Percentiles rank a stretch among this genome's conserved stretches.
Evolutionary conservation across 2,888 invertebrate species (phyloP).

Genomic region (Diaphora mendica): DNA sequence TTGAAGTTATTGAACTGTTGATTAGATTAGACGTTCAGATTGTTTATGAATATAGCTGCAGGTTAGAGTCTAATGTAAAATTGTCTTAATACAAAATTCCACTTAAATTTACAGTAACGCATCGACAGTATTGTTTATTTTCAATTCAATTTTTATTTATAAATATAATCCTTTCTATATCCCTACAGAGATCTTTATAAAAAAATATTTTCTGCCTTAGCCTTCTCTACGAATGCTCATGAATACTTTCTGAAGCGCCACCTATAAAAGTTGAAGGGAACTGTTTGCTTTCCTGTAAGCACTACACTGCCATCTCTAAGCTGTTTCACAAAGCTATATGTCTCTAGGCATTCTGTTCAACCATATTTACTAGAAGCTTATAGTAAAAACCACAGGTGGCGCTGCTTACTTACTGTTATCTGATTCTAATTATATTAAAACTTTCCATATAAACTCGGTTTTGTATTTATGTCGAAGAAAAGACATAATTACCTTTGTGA

Average conservation of each 20-base stretch:
- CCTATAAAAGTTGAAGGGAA: background rate
- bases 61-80: background rate
- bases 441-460: too few relatives aligned
- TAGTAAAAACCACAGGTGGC: background rate
- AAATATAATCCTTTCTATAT: background rate
- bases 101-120: background rate
- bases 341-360: too few relatives aligned
- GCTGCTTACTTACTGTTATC: background rate
- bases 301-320: background rate
- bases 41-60: background rate
- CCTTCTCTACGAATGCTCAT: background rate
- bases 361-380: background rate
- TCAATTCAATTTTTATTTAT: background rate
- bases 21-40: background rate
- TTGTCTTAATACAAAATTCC: background rate
- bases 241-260: background rate
- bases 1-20: too few relatives aligned
- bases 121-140: background rate
- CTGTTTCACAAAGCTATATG: background rate
- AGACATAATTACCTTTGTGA: too few relatives aligned
- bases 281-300: background rate
- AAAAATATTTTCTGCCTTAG: background rate
- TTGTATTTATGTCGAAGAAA: too few relatives aligned
- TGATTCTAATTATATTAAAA: too few relatives aligned
- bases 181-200: background rate